Base-by-base conservation (phyloP, 2,888 invertebrate species). In the Drosophila falleni region DNA sequence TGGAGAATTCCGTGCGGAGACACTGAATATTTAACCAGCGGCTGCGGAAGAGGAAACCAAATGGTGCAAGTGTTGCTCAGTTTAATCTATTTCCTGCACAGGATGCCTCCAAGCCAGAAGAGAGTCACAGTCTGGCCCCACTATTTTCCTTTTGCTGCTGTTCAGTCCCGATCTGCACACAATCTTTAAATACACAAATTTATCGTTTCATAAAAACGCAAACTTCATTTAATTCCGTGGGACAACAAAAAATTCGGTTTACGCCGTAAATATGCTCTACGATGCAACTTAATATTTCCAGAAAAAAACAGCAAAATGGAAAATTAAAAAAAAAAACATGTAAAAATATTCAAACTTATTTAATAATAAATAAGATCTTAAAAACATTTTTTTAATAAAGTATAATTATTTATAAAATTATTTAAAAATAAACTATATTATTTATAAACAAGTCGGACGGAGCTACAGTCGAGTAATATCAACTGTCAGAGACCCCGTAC, bases 161-260 rank as follows among this genome's bases (percentile, higher is more conserved):
- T 39, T 15, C 23, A 29, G 13, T 16, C 42, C 2, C 80, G 77
- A 77, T 80, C 71, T 54, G 59, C 61, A 50, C 2, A 23, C 78
- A 82, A 85, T 85, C 83, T 84, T 90, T 89, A 91, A 91, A 90
- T 86, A 86, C 80, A 84, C 78, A 74, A 91, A 91, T 91, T 91
- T 90, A 91, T 90, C 81, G 88, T 81, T 87, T 89, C 89, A 91
- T 90, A 90, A 90, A 90, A 90, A 82, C 81, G 79, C 47, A 72
- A 66, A 80, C 78, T 89, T 87, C 88, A 89, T 86, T 89, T 89
- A 86, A 89, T 87, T 78, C 71, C 62, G 55, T 33, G 47, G 66
- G 72, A 50, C 74, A 69, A 53, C 46, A 31, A 64, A 72, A 61
- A 58, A 71, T 78, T 65, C 58, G 72, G 62, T 75, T 67, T 15